Conservation (phyloP, 2,113 vertebrate species). For the Nothobranchius kuhntae region DNA sequence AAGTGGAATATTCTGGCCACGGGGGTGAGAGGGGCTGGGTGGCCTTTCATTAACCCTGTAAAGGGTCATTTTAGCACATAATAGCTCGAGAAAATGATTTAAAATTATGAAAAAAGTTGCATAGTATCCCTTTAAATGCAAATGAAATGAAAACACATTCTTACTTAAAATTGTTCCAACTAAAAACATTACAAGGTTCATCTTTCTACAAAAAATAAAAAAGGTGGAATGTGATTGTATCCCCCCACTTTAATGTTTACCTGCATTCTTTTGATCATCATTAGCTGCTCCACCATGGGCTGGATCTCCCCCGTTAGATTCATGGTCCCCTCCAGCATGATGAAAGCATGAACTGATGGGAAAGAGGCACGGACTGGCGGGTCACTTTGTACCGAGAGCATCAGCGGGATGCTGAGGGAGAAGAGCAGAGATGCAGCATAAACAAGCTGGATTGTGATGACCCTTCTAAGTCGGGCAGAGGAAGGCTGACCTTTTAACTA, state of each 20-base stretch:
- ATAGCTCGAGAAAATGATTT: too few relatives aligned
- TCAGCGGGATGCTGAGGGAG: slow-evolving; percentile 85
- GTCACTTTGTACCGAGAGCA: slow-evolving; percentile 85
- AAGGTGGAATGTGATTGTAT: too few relatives aligned
- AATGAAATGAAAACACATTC: background rate
- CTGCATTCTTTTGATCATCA: slow-evolving; percentile 99
- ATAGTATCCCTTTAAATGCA: too few relatives aligned
- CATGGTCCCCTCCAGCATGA: slow-evolving; percentile 97
- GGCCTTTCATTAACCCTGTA: too few relatives aligned
- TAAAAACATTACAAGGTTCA: background rate
- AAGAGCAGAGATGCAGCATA: background rate
- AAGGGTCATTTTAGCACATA: too few relatives aligned
- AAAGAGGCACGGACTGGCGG: slow-evolving; percentile 85
- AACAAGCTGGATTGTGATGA: background rate
- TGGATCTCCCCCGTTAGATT: slow-evolving; percentile 95
- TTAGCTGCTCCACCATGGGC: slow-evolving; percentile 94
- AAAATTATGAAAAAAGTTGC: too few relatives aligned
- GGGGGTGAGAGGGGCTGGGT: too few relatives aligned
- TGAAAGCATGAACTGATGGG: slow-evolving; percentile 91
- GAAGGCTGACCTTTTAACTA: slow-evolving; percentile 87
- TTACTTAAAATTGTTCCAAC: background rate
- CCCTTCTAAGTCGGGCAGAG: background rate
- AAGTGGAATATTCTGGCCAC: too few relatives aligned
- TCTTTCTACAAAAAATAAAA: background rate
- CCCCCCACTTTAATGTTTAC: slow-evolving; percentile 63